Conservation (phyloP, 2,113 vertebrate species). For the Oostethus manadensis region DNA sequence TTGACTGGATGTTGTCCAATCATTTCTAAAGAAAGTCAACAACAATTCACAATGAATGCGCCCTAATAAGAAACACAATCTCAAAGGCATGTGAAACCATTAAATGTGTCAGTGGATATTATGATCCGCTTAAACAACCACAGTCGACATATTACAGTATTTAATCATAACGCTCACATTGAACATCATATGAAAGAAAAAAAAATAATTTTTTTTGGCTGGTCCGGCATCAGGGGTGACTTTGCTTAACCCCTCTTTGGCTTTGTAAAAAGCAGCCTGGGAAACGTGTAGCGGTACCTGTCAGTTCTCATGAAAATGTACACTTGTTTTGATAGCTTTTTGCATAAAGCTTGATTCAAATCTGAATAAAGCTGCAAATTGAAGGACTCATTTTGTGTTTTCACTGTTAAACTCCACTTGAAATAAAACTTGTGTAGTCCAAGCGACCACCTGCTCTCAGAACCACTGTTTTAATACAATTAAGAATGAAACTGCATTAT, state of each 20-base stretch:
- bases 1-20: neutral
- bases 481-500: too few species aligned
- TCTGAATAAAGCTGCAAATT: too few species aligned
- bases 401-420: too few species aligned
- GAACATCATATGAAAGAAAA: neutral
- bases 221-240: constrained; percentile 38
- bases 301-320: neutral
- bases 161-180: constrained; percentile 1
- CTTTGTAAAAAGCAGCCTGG: constrained; percentile 14
- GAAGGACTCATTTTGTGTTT: too few species aligned
- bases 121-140: neutral
- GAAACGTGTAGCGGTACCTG: constrained; percentile 18
- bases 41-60: neutral
- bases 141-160: neutral
- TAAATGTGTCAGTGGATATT: neutral
- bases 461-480: too few species aligned
- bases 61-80: neutral
- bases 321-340: too few species aligned
- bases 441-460: too few species aligned
- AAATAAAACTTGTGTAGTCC: too few species aligned
- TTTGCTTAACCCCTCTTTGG: constrained; percentile 42
- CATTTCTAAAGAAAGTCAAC: neutral
- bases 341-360: too few species aligned
- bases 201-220: constrained; percentile 48
- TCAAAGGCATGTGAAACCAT: neutral